Base-by-base conservation (phyloP, 2,113 vertebrate species). In the Balaeniceps rex region DNA sequence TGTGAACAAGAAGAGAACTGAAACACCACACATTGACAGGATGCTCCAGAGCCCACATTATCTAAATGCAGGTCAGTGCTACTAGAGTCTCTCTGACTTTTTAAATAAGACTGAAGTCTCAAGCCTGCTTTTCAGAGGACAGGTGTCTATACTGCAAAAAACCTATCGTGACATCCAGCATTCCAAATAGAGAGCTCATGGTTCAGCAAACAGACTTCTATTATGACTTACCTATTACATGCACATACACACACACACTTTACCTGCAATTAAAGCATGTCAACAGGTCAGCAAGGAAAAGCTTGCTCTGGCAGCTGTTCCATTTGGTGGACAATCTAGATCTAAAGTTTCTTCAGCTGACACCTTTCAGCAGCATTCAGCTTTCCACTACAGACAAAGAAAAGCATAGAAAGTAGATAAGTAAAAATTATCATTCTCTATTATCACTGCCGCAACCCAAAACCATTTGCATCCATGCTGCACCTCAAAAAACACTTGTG, bases 61-160 rank as follows among this genome's bases (percentile, higher is more conserved):
- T 9, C 57, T 33, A 36, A 86, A 77, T 3, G n/a, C 25, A 76
- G 34, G 49, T 57, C 44, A 49, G 10, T 22, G 23, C 40, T 55
- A n/a, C 46, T 19, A 23, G 7, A 76, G 44, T 31, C 13, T 54
- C 58, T 4, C 2, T 52, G 28, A 52, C 14, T 57, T 18, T 87
- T 81, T 28, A 87, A 44, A 8, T 6, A 63, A 42, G 26, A 61
- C 15, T 49, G 14, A 72, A 71, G 38, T n/a, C 23, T 69, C 52
- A 40, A 68, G 57, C 19, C 47, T 3, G 4, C 38, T 87, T 51
- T 75, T 24, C 71, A 47, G 14, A 68, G 23, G 38, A 42, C 2
- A 3, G 19, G 6, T 12, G 12, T 33, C 34, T 42, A 9, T 9
- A 38, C 8, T 0, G 0, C 42, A 66, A 84, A 84, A 89, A 75